Conservation (phyloP, 1,140 invertebrate genomes). For the Arctopsyche grandis region DNA sequence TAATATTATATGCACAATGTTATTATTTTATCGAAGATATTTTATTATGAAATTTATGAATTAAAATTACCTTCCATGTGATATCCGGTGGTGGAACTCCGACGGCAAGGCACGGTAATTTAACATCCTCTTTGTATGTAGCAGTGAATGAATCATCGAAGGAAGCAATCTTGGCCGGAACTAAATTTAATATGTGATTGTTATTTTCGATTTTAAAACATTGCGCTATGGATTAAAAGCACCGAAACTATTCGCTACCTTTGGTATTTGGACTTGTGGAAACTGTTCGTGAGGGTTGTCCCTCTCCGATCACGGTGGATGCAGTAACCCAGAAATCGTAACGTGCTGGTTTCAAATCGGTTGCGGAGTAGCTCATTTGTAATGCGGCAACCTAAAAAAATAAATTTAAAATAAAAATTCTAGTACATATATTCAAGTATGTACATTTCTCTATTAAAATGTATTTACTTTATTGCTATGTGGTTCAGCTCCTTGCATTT, state of each 20-base stretch:
- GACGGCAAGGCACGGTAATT: constrained; percentile 89
- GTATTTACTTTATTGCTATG: constrained; percentile 75
- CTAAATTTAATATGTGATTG: constrained; percentile 64
- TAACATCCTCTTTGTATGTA: constrained; percentile 91
- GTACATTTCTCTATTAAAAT: constrained; percentile 67
- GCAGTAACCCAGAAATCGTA: constrained; percentile 97
- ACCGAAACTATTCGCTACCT: constrained; percentile 67
- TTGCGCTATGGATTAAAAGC: no score
- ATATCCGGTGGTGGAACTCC: constrained; percentile 89
- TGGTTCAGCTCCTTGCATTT: constrained; percentile 77
- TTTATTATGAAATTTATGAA: background rate
- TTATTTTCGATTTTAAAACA: background rate
- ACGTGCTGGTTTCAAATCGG: constrained; percentile 82
- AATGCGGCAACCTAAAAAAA: constrained; percentile 66
- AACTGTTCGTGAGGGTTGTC: constrained; percentile 86
- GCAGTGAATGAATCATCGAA: constrained; percentile 91
- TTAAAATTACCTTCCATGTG: constrained; percentile 78
- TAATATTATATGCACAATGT: constrained; percentile 44
- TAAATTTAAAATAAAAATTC: constrained; percentile 55
- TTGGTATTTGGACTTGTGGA: constrained; percentile 83
- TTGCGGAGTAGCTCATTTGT: constrained; percentile 84
- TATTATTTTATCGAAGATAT: background rate
- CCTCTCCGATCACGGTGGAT: constrained; percentile 92
- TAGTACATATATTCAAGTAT: constrained; percentile 58
- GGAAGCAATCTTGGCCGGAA: constrained; percentile 91